Conservation (phyloP, 2,113 vertebrate species). For the Martes martes region DNA sequence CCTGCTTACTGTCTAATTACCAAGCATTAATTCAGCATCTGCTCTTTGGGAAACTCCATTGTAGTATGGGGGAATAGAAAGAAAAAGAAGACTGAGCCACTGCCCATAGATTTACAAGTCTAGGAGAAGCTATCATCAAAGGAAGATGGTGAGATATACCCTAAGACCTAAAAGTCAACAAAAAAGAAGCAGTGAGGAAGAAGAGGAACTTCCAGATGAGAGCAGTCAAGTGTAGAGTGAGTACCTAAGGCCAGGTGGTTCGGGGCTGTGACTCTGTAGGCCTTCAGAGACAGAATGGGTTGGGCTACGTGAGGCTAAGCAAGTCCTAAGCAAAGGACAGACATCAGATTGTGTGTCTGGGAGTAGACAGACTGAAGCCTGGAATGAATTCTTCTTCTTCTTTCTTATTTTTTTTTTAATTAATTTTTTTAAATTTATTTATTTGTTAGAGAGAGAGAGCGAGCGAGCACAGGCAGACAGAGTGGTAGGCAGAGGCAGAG, state of each 20-base stretch:
- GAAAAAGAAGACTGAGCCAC: not conserved
- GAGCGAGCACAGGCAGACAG: no score
- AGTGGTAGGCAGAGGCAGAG: no score
- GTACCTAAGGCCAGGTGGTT: not conserved
- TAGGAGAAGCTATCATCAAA: not conserved
- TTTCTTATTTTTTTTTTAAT: no score
- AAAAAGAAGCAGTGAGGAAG: not conserved
- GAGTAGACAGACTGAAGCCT: no score
- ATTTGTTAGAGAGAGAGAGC: no score
- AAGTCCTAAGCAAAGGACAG: no score
- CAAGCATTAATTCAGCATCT: not conserved
- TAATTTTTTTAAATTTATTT: no score
- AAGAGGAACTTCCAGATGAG: not conserved
- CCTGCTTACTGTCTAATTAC: not conserved
- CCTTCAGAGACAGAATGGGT: no score
- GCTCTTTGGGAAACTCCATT: not conserved
- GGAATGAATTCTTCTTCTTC: no score
- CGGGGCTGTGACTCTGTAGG: no score
- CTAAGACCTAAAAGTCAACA: not conserved
- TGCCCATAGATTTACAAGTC: not conserved
- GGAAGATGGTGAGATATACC: not conserved
- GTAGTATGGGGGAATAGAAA: not conserved
- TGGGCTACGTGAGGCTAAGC: no score
- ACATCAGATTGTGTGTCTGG: no score
- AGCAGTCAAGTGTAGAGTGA: not conserved